These are phyloP conservation scores for Calameuta pallipes DNA, from an alignment of 2,888 invertebrate species.

Conservation along the genomic window DNA sequence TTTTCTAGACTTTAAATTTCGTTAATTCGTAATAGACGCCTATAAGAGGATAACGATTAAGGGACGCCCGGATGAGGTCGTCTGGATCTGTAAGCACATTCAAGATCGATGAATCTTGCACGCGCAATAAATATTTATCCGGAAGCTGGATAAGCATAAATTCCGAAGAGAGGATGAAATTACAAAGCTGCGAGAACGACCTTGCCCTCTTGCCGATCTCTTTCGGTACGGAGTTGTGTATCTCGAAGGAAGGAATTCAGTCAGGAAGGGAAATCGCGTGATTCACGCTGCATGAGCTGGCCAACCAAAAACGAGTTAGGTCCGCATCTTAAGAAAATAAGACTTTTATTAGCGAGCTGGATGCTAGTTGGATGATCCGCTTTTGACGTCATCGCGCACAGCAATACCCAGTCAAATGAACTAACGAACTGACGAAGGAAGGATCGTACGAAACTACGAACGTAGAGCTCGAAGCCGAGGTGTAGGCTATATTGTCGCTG, in stretches of 20 bases:
- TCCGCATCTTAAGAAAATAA: not conserved
- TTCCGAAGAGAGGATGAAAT: not conserved
- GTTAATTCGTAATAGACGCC: not conserved
- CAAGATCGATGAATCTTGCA: not conserved
- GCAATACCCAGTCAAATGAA: not conserved
- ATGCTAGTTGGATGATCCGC: not conserved
- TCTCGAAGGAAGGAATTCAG: not conserved
- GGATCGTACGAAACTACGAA: not conserved
- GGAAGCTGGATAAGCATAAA: not conserved
- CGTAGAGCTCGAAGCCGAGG: not conserved
- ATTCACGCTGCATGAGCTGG: not conserved
- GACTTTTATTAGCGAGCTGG: not conserved
- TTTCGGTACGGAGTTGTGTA: not conserved
- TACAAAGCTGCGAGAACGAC: not conserved
- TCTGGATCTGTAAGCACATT: not conserved
- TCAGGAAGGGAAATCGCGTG: not conserved
- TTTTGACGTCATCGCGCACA: not conserved
- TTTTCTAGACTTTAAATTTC: not conserved
- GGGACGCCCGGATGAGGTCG: not conserved
- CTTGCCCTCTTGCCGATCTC: not conserved
- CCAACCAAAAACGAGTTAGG: not conserved
- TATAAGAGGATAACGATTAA: not conserved
- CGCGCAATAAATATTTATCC: not conserved
- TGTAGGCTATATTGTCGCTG: conserved; percentile 22
- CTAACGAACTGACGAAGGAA: not conserved